These are phyloP conservation scores for Neodiprion fabricii DNA, from an alignment of 1,140 invertebrate species.

Conservation along the genomic window DNA sequence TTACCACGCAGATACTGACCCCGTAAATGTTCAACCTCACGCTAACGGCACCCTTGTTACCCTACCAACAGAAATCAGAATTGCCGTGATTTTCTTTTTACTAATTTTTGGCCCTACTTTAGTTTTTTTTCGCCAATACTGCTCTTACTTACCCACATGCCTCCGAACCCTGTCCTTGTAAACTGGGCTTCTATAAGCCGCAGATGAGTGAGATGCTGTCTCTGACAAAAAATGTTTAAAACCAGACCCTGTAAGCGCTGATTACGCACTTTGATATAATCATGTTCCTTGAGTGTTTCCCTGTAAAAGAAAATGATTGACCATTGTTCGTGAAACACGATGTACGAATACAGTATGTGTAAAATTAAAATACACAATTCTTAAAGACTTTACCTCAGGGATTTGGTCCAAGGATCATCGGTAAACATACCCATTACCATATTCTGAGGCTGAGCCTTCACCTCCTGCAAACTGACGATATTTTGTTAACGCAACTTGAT, in stretches of 20 bases:
- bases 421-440: constrained; percentile 81
- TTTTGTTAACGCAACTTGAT: constrained; percentile 14
- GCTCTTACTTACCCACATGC: constrained; percentile 75
- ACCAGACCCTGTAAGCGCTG: constrained; percentile 82
- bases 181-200: constrained; percentile 84
- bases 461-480: constrained; percentile 81
- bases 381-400: constrained; percentile 60
- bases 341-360: too few relatives aligned
- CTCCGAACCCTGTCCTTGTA: constrained; percentile 86
- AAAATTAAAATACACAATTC: too few relatives aligned
- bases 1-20: constrained; percentile 85
- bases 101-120: constrained; percentile 8
- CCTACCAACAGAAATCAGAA: constrained; percentile 66
- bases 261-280: constrained; percentile 80
- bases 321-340: too few relatives aligned
- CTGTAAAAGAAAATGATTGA: constrained; percentile 52
- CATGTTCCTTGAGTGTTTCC: constrained; percentile 70
- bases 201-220: constrained; percentile 80
- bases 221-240: constrained; percentile 76
- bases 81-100: constrained; percentile 12
- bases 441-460: constrained; percentile 87
- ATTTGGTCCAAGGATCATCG: constrained; percentile 84
- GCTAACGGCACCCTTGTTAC: constrained; percentile 93
- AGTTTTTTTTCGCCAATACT: background rate
- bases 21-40: constrained; percentile 86